Conservation (phyloP, 1,140 invertebrate species). For the Drosophila cardini region DNA sequence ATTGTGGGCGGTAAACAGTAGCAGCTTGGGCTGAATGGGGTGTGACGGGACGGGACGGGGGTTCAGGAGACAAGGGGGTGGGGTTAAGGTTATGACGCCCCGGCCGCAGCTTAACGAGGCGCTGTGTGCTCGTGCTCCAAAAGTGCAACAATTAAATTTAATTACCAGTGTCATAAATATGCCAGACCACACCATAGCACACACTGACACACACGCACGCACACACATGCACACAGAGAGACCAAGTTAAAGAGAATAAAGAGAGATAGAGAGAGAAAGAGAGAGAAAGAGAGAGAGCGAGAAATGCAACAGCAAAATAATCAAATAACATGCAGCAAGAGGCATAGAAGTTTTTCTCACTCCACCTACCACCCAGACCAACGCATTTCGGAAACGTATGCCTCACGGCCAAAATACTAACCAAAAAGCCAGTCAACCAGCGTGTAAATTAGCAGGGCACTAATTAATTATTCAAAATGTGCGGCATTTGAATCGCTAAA, state of each 20-base stretch:
- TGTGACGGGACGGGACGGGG: slow-evolving; percentile 15
- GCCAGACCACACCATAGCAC: slow-evolving; percentile 57
- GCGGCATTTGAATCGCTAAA: slow-evolving; percentile 76
- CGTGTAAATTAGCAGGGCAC: slow-evolving; percentile 82
- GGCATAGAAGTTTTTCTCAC: background rate
- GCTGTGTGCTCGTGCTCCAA: slow-evolving; percentile 48
- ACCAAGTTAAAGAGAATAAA: slow-evolving; percentile 1
- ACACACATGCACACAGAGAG: slow-evolving; percentile 16
- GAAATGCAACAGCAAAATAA: slow-evolving; percentile 65
- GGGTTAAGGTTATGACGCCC: slow-evolving; percentile 63
- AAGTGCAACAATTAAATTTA: slow-evolving; percentile 83
- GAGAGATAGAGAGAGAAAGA: background rate
- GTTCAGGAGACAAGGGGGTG: no score
- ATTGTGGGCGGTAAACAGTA: slow-evolving; percentile 5
- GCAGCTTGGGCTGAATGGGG: slow-evolving; percentile 9
- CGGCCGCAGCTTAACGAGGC: slow-evolving; percentile 64
- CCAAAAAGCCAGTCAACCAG: slow-evolving; percentile 76
- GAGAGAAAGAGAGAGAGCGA: background rate
- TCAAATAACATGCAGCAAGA: slow-evolving; percentile 67
- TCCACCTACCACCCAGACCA: background rate
- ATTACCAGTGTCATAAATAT: slow-evolving; percentile 83
- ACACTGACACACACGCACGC: background rate
- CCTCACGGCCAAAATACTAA: slow-evolving; percentile 56
- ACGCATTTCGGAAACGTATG: slow-evolving; percentile 24
- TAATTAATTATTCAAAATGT: slow-evolving; percentile 83